Evolutionary conservation across 2,797 vertebrate species (phyloP).

Genomic region (Ispidina lecontei): DNA sequence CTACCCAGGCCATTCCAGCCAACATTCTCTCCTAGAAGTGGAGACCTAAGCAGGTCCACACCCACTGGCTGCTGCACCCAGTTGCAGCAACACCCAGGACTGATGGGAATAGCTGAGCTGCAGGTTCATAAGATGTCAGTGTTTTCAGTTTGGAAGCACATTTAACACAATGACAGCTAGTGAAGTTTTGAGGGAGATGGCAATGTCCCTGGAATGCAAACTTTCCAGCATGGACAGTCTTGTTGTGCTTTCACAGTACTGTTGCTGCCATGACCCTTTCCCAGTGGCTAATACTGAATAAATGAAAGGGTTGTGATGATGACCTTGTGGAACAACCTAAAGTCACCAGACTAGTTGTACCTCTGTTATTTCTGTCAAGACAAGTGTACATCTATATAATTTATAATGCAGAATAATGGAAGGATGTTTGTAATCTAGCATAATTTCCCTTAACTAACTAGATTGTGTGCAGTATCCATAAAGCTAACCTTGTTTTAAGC

Average conservation of each 20-base stretch:
- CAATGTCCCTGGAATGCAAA: background rate
- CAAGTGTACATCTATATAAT: background rate
- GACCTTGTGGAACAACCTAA: background rate
- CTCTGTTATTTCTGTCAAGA: background rate
- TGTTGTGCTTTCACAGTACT: background rate
- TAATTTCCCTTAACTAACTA: background rate
- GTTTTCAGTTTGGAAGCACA: rapidly evolving
- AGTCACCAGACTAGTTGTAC: background rate
- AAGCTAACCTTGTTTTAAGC: background rate
- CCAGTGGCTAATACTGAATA: background rate
- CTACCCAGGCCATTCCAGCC: background rate
- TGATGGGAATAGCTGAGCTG: background rate
- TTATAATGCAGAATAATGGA: background rate
- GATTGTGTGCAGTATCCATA: background rate
- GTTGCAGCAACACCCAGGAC: rapidly evolving
- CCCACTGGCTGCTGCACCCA: background rate
- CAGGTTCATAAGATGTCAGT: rapidly evolving
- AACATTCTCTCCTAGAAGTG: background rate
- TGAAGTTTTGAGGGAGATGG: background rate
- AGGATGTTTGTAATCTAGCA: background rate
- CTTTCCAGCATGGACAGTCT: background rate
- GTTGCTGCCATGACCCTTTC: background rate
- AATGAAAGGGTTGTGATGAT: background rate
- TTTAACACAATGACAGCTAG: background rate
- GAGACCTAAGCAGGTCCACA: background rate